phyloP scores from a whole-genome alignment of 2,113 vertebrate species.

The Pseudopipra pipra region DNA sequence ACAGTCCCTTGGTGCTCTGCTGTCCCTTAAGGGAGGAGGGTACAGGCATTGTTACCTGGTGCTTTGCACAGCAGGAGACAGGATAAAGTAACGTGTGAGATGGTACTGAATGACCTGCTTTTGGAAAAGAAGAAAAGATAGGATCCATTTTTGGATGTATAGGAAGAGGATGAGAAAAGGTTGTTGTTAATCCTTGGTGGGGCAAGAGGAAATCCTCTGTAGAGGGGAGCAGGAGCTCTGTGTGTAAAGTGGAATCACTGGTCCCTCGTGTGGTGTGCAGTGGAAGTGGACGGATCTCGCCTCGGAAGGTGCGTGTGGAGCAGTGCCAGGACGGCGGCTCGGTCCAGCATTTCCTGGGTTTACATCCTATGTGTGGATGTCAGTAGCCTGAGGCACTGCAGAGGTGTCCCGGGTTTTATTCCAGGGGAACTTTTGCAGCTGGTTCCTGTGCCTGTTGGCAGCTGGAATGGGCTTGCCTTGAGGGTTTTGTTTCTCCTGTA shows the following conservation, averaged over 20 bases:
- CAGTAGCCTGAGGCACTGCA: fast-evolving
- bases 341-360: neutral
- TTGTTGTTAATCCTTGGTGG: neutral
- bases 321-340: neutral
- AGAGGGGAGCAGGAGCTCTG: neutral
- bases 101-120: neutral
- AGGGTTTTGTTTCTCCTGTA: fast-evolving
- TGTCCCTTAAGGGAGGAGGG: fast-evolving
- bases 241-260: fast-evolving
- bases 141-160: neutral
- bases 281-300: fast-evolving
- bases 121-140: neutral
- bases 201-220: neutral
- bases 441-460: fast-evolving
- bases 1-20: neutral
- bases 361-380: neutral
- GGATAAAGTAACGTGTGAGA: neutral
- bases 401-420: neutral
- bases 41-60: neutral
- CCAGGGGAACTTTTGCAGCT: neutral
- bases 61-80: neutral
- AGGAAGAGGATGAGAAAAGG: neutral
- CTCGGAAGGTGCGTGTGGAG: fast-evolving
- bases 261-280: neutral
- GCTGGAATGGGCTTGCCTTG: fast-evolving